Evolutionary conservation across 2,797 vertebrate species (phyloP).

Genomic region (Peromyscus aztecus): DNA sequence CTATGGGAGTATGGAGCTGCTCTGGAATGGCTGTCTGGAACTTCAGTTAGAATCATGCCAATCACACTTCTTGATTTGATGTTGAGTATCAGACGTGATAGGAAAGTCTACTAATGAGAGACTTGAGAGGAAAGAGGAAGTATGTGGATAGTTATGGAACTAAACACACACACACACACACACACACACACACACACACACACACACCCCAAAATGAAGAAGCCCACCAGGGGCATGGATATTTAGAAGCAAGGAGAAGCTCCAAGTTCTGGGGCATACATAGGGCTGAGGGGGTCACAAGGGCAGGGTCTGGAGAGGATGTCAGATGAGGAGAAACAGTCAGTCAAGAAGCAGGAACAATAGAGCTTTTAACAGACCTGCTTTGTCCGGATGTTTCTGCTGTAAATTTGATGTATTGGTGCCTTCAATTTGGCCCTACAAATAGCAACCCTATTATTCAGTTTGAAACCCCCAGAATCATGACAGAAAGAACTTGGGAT

Average conservation of each 20-base stretch:
- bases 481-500: constrained; percentile 61
- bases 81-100: not conserved
- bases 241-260: constrained; percentile 1
- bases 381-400: constrained; percentile 55
- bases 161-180: not conserved
- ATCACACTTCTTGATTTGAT: not conserved
- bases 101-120: constrained; percentile 36
- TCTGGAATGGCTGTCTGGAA: not conserved
- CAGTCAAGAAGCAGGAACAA: constrained; percentile 46
- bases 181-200: not conserved
- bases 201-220: not conserved
- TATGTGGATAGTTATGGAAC: constrained; percentile 1
- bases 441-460: constrained; percentile 65
- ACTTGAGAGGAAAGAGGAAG: constrained; percentile 46
- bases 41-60: not conserved
- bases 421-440: constrained; percentile 32
- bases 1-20: not conserved
- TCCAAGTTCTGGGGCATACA: not conserved
- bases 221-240: not conserved
- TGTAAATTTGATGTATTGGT: constrained; percentile 60
- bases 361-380: constrained; percentile 34
- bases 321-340: not conserved
- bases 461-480: constrained; percentile 56
- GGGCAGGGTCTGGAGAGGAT: not conserved
- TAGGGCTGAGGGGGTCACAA: not conserved